A percentile compares a stretch with the other conserved stretches of the same genome.
These are phyloP conservation scores for Astreopora myriophthalma DNA, from an alignment of 64 coral and sea anemone genomes.

Conservation along the genomic window DNA sequence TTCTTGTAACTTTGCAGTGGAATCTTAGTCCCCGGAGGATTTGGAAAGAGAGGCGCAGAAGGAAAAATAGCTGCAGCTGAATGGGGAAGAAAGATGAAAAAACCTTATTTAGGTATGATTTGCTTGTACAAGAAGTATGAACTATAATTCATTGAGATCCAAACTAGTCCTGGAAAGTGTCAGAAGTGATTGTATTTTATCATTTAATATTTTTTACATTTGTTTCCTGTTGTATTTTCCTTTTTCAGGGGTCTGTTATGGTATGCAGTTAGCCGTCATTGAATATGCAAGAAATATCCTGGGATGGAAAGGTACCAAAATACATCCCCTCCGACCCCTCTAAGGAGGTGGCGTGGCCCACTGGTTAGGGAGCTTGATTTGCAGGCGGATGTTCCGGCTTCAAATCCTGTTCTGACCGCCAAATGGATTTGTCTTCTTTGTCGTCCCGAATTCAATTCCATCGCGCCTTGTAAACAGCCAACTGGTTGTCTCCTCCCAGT, in stretches of 20 bases:
- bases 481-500: too few relatives aligned
- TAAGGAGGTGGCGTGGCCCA: too few relatives aligned
- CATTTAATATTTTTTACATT: neutral
- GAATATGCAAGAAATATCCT: conserved; percentile 95
- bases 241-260: conserved; percentile 89
- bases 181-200: neutral
- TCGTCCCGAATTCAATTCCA: too few relatives aligned
- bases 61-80: conserved; percentile 96
- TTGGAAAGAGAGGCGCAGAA: conserved; percentile 92
- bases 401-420: too few relatives aligned
- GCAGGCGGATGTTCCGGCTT: too few relatives aligned
- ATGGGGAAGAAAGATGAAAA: conserved; percentile 87
- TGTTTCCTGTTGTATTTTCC: neutral
- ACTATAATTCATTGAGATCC: too few relatives aligned
- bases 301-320: conserved; percentile 95
- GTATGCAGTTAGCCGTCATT: conserved; percentile 94
- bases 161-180: too few relatives aligned
- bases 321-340: too few relatives aligned
- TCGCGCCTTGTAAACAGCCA: too few relatives aligned
- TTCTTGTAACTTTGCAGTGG: conserved; percentile 43
- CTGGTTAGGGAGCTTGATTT: too few relatives aligned
- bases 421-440: too few relatives aligned
- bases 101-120: conserved; percentile 85
- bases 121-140: too few relatives aligned
- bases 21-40: conserved; percentile 92